Base-by-base conservation (phyloP, 2,888 invertebrate genomes). In the Melanotus villosus region DNA sequence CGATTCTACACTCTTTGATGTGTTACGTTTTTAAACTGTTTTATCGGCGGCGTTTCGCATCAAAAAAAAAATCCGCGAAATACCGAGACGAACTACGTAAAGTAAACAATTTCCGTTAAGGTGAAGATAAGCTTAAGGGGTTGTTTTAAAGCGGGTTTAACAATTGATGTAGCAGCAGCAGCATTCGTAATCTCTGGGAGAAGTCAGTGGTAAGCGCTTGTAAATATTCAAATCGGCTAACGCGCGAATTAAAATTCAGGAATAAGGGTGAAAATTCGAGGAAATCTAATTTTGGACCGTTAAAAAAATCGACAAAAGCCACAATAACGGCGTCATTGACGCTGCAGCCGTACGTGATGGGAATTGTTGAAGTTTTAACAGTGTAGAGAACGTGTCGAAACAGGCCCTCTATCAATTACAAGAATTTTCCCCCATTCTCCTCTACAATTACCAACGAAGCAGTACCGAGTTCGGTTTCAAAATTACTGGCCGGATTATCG, bases 281-380 rank as follows among this genome's bases (percentile, higher is more conserved):
- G 36, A 52, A 62, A 68, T 56, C 63, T 63, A 63, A 68, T 63
- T 67, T 52, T 57, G 47, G 23, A n/a, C 45, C 23, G 50, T 68
- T 68, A 68, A 68, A 68, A 57, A 67, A 68, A 65, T 65, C 65
- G 65, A 65, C 65, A 19, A 65, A 50, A 62, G 56, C 68, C 68
- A 50, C 62, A 68, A 38, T 68, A 68, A 62, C 41, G 56, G 56
- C 62, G 60, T 43, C 67, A 34, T 41, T 38, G 36, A 66, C 47
- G 57, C 50, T 23, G 47, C 12, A 21, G 26, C 26, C 9, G 9
- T 21, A 65, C 65, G 65, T 65, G 65, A 10, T 14, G 1, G 23
- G 65, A 65, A 56, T 65, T 30, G 18, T n/a, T n/a, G 21, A 34
- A 34, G n/a, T 34, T 34, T 34, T 12, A n/a, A n/a, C n/a, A 5